These are phyloP conservation scores for Noctua janthina DNA, from an alignment of 2,888 invertebrate genomes.

Conservation along the genomic window DNA sequence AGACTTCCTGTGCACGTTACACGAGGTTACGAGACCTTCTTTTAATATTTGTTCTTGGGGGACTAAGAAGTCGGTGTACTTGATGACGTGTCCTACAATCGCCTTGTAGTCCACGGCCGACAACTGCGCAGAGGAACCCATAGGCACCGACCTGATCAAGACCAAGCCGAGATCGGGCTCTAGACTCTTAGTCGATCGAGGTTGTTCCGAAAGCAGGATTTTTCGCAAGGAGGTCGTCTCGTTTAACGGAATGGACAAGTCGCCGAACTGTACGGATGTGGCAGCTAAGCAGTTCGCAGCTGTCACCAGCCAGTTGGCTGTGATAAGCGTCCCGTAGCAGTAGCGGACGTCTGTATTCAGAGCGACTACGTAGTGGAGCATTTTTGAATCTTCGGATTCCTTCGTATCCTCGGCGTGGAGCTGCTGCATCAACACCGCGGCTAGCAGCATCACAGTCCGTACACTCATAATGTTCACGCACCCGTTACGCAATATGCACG, in stretches of 20 bases:
- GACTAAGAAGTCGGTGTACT: slow-evolving; percentile 11
- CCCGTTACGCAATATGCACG: neutral
- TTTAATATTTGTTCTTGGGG: neutral
- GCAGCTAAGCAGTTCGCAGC: slow-evolving; percentile 22
- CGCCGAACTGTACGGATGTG: slow-evolving; percentile 32
- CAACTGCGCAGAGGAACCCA: neutral
- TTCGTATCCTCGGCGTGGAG: neutral
- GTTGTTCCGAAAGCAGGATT: slow-evolving; percentile 4
- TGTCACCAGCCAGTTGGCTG: slow-evolving; percentile 41
- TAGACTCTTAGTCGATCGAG: neutral
- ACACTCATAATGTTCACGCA: slow-evolving; percentile 20
- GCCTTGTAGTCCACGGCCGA: slow-evolving; percentile 45
- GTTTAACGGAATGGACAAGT: neutral
- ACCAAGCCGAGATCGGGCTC: slow-evolving; percentile 40
- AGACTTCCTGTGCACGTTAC: neutral
- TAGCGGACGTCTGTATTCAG: neutral
- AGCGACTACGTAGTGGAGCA: slow-evolving; percentile 23
- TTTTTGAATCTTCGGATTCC: neutral
- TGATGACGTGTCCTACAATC: slow-evolving; percentile 20
- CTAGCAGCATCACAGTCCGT: neutral
- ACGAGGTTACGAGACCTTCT: slow-evolving; percentile 19
- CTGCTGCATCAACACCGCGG: neutral
- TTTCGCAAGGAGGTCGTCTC: neutral
- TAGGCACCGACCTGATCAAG: slow-evolving; percentile 11
- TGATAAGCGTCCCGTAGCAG: slow-evolving; percentile 46